Evolutionary conservation across 1,140 invertebrate genomes (phyloP), one percentile per base, ranked within the genome.

Genomic region (Drosophila trapezifrons): DNA sequence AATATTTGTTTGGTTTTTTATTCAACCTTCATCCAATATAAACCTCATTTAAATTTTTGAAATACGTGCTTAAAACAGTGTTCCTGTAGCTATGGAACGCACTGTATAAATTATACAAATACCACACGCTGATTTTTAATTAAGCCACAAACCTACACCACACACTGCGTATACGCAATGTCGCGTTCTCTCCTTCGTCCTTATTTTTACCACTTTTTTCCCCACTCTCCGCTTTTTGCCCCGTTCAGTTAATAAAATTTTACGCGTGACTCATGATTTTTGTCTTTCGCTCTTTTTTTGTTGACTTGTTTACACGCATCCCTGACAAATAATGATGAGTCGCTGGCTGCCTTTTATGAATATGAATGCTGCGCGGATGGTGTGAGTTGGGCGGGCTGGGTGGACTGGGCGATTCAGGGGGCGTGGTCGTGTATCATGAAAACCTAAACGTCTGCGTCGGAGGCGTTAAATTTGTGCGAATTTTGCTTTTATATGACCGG

Each of bases 161-260:
- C 49, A 76, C 63, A 38, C 29, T 66, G 70, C 78, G 75, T 85
- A 69, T 74, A 82, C 75, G 81, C 60, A 74, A 73, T 56, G 66
- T 64, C 25, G 67, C n/a, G 25, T 35, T 63, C 56, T 51, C 35
- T 37, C 49, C 15, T 20, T 75, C 42, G 10, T 43, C 69, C 42
- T 25, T 37, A 25, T 49, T 45, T 40, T 17, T 9, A 22, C 58
- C n/a, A 15, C 29, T 9, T n/a, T n/a, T n/a, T n/a, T 10, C 15
- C 17, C 10, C 22, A 5, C 49, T 10, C 8, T 2, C 0, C 38
- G n/a, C 47, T 27, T 8, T 12, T 18, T 52, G 25, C 3, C 8
- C 60, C 71, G 59, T 56, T 67, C 72, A 83, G 83, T 89, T 59
- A 79, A 89, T 87, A 83, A 87, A 83, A 87, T 83, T 65, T 82